Percentiles rank a stretch among this genome's conserved stretches.
Conservation (phyloP, 2,888 invertebrate genomes). For the Melinopterus prodromus region DNA sequence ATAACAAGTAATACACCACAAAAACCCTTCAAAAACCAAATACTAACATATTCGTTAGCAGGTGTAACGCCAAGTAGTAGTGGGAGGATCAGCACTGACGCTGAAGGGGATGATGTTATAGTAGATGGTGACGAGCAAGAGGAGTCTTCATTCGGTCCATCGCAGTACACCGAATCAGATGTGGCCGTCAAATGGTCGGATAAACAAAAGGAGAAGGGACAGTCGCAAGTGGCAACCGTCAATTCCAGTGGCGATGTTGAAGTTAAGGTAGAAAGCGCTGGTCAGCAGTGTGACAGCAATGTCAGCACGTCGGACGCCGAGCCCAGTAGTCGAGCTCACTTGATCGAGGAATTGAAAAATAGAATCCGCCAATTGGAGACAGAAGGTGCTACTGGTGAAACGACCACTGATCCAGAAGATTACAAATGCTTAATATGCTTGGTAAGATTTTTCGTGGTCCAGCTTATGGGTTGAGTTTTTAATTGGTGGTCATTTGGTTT, state of each 20-base stretch:
- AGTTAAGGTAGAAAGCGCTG: slow-evolving; percentile 54
- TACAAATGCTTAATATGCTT: slow-evolving; percentile 79
- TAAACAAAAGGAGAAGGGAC: slow-evolving; percentile 48
- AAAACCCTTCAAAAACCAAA: neutral
- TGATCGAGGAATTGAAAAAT: slow-evolving; percentile 67
- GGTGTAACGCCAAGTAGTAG: slow-evolving; percentile 52
- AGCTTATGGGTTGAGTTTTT: neutral
- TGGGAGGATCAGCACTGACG: slow-evolving; percentile 52
- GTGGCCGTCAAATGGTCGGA: slow-evolving; percentile 50
- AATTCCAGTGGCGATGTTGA: slow-evolving; percentile 60
- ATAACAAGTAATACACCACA: slow-evolving; percentile 43
- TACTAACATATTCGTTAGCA: neutral
- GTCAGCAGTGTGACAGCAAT: slow-evolving; percentile 60
- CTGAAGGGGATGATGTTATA: slow-evolving; percentile 58
- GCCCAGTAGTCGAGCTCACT: slow-evolving; percentile 60
- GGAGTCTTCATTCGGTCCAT: slow-evolving; percentile 57
- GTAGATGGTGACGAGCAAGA: slow-evolving; percentile 60
- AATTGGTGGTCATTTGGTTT: slow-evolving; percentile 39
- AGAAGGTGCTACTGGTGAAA: slow-evolving; percentile 56
- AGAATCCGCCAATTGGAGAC: slow-evolving; percentile 66
- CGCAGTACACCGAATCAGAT: slow-evolving; percentile 58
- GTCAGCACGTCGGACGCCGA: slow-evolving; percentile 62
- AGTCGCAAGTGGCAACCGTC: slow-evolving; percentile 55
- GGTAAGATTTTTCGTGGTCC: slow-evolving; percentile 61
- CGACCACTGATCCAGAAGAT: slow-evolving; percentile 61